Percentiles rank a stretch among this genome's conserved stretches.
Conservation (phyloP, 2,888 invertebrate genomes). For the Drosophila pullipes region DNA sequence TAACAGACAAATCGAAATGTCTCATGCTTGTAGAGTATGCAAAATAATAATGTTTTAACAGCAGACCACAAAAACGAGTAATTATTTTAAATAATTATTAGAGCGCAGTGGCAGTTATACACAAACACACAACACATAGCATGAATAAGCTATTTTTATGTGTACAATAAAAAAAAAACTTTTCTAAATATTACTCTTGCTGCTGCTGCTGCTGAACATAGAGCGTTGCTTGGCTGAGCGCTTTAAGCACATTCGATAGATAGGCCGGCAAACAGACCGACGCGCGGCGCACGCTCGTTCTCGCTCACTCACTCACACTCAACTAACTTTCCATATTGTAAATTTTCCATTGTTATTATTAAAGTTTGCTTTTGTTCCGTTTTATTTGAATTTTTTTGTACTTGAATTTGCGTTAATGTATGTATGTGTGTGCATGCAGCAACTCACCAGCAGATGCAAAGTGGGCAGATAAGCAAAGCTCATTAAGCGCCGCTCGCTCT, state of each 20-base stretch:
- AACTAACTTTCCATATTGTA: conserved; percentile 68
- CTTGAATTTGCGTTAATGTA: conserved; percentile 3
- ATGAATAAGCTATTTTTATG: conserved; percentile 46
- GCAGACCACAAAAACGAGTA: conserved; percentile 63
- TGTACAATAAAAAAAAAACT: conserved; percentile 36
- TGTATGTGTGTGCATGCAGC: conserved; percentile 28
- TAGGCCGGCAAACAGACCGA: conserved; percentile 40
- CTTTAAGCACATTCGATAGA: conserved; percentile 54
- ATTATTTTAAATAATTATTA: conserved; percentile 81
- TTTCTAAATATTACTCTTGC: conserved; percentile 48
- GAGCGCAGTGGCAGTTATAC: conserved; percentile 74
- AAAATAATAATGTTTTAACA: conserved; percentile 61
- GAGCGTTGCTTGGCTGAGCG: conserved; percentile 34
- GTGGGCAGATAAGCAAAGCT: conserved; percentile 52
- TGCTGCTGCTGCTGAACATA: conserved; percentile 40
- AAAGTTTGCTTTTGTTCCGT: conserved; percentile 57
- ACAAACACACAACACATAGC: conserved; percentile 6
- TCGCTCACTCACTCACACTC: conserved; percentile 11
- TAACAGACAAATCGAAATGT: conserved; percentile 5
- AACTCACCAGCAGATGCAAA: conserved; percentile 56
- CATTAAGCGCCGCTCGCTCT: conserved; percentile 36
- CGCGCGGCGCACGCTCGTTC: conserved; percentile 6
- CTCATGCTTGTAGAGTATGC: conserved; percentile 14
- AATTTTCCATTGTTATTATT: conserved; percentile 76
- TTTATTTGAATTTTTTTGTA: conserved; percentile 19